phyloP scores from a whole-genome alignment of 2,113 vertebrate genomes.

The Zingel zingel region DNA sequence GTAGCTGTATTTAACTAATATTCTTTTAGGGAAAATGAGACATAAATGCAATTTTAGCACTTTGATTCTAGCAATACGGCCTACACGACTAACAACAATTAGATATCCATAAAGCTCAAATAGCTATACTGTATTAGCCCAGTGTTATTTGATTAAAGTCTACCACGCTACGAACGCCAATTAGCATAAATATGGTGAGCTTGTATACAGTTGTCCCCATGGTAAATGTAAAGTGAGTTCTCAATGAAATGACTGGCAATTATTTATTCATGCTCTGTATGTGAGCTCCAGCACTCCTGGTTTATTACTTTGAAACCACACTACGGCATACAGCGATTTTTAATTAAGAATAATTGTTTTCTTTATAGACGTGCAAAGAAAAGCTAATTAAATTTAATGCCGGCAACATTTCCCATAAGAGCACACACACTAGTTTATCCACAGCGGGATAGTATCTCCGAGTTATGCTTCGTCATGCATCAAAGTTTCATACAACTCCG shows the following conservation, averaged over 20 bases:
- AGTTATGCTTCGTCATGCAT: constrained; percentile 67
- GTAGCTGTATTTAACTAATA: background rate
- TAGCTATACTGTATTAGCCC: background rate
- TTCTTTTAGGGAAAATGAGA: background rate
- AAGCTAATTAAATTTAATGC: constrained; percentile 81
- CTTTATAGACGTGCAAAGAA: constrained; percentile 72
- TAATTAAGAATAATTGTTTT: constrained; percentile 86
- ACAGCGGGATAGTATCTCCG: constrained; percentile 50
- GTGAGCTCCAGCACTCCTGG: constrained; percentile 12
- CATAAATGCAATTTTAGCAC: constrained; percentile 21
- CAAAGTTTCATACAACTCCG: constrained; percentile 55
- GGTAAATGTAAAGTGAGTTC: constrained; percentile 65
- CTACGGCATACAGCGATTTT: constrained; percentile 63
- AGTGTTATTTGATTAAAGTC: constrained; percentile 49
- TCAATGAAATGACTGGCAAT: constrained; percentile 58
- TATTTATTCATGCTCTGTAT: constrained; percentile 73
- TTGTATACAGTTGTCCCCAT: constrained; percentile 44
- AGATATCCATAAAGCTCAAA: constrained; percentile 9
- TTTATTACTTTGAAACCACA: constrained; percentile 78
- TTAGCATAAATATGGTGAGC: constrained; percentile 51
- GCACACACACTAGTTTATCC: constrained; percentile 54
- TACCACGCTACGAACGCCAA: constrained; percentile 44
- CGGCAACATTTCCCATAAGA: constrained; percentile 78
- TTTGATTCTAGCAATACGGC: background rate
- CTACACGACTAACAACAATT: constrained; percentile 3